Conservation (phyloP, 2,113 vertebrate species). For the Camarhynchus parvulus region DNA sequence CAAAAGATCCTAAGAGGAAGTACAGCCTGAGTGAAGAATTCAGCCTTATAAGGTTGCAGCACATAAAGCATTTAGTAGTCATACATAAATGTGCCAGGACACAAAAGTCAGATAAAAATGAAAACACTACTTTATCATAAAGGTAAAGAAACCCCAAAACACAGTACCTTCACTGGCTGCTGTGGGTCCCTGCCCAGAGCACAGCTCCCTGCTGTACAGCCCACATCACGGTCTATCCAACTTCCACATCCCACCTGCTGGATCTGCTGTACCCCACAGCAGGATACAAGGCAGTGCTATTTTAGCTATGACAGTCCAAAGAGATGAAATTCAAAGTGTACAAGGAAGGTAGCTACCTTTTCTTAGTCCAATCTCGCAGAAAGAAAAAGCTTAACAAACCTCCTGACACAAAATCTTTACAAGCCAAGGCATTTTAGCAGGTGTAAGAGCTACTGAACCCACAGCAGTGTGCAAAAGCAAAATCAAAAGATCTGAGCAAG, state of each 20-base stretch:
- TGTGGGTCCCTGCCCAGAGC: not conserved
- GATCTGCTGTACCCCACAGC: not conserved
- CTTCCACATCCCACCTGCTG: not conserved
- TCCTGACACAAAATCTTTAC: not conserved
- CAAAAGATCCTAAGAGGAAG: not conserved
- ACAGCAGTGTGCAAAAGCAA: not conserved
- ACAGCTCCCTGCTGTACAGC: not conserved
- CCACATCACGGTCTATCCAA: not conserved
- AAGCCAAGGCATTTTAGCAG: not conserved
- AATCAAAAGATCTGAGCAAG: not conserved
- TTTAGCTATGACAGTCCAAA: not conserved
- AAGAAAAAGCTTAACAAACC: not conserved
- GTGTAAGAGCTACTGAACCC: not conserved
- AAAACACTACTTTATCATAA: not conserved
- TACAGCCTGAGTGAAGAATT: not conserved
- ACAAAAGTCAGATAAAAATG: not conserved
- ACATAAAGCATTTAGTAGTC: not conserved
- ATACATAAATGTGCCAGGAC: not conserved
- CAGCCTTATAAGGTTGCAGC: not conserved
- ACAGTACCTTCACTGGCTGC: not conserved
- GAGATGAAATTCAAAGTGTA: not conserved
- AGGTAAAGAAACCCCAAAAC: not conserved
- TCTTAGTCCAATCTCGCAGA: not conserved
- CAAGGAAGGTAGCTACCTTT: not conserved
- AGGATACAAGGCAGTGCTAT: fast-evolving